A percentile compares a stretch with the other conserved stretches of the same genome.
phyloP scores from a whole-genome alignment of 2,113 vertebrate genomes.

The Phylloscopus whistleri region DNA sequence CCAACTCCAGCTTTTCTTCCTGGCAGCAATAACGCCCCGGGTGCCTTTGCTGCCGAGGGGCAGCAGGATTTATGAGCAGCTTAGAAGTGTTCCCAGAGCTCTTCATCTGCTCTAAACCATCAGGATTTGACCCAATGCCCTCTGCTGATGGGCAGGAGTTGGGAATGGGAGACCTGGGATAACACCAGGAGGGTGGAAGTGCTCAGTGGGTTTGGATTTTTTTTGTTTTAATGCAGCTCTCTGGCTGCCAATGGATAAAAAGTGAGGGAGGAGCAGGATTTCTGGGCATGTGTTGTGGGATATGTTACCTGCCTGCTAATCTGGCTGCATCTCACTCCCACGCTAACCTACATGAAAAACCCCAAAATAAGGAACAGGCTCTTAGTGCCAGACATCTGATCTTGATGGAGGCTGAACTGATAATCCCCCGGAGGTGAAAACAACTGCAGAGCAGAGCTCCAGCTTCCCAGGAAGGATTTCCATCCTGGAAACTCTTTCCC shows the following conservation, averaged over 20 bases:
- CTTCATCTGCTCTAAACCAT: neutral
- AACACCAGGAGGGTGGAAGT: neutral
- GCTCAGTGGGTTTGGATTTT: neutral
- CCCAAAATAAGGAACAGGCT: slow-evolving; percentile 8
- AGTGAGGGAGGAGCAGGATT: slow-evolving; percentile 22
- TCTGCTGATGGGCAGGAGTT: neutral
- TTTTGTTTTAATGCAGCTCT: neutral
- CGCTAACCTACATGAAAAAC: slow-evolving; percentile 14
- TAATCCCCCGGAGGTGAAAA: neutral
- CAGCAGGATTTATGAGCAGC: neutral
- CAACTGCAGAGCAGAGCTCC: neutral
- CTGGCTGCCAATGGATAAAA: neutral
- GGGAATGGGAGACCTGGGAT: neutral
- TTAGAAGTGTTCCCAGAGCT: neutral
- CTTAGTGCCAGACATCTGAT: slow-evolving; percentile 21
- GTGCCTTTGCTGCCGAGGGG: neutral
- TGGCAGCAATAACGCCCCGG: neutral
- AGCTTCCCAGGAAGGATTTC: neutral
- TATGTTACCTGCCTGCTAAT: slow-evolving; percentile 39
- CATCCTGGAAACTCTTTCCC: neutral
- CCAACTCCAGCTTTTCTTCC: neutral
- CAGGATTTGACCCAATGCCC: neutral
- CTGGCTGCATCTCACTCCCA: slow-evolving; percentile 29
- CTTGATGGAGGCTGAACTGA: neutral
- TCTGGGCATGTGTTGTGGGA: neutral